These are phyloP conservation scores for Cliona cf. orientalis DNA, from an alignment of 37 sponge, comb jelly and placozoan genomes.

Conservation along the genomic window DNA sequence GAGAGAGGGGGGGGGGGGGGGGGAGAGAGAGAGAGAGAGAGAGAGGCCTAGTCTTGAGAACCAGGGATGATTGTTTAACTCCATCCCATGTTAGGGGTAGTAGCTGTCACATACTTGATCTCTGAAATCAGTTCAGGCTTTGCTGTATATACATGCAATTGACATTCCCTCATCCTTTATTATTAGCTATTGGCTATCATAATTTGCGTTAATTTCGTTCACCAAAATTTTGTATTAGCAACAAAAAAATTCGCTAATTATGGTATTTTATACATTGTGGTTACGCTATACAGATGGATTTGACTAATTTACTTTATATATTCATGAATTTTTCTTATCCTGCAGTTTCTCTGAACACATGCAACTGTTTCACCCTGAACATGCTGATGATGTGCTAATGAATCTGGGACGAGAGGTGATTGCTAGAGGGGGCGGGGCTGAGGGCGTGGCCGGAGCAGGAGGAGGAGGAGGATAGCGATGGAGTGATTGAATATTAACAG, in stretches of 20 bases:
- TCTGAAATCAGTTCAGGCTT: too few relatives aligned
- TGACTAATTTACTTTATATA: neutral
- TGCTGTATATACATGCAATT: too few relatives aligned
- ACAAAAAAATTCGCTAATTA: too few relatives aligned
- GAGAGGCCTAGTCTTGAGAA: neutral
- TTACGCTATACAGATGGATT: neutral
- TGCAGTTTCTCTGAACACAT: slow-evolving; percentile 80
- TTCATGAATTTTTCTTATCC: neutral
- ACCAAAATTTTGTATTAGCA: too few relatives aligned
- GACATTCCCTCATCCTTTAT: too few relatives aligned
- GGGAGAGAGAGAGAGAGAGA: slow-evolving; percentile 12
- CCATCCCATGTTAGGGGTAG: neutral
- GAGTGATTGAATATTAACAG: too few relatives aligned
- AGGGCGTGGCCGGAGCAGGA: too few relatives aligned
- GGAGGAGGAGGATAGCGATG: neutral
- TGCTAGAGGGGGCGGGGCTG: too few relatives aligned
- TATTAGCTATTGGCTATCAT: too few relatives aligned
- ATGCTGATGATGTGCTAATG: slow-evolving; percentile 22
- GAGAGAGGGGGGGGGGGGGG: neutral
- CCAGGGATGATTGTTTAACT: neutral
- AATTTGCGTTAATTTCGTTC: too few relatives aligned
- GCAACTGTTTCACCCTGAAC: slow-evolving; percentile 57
- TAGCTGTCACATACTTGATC: too few relatives aligned
- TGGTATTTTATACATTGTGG: neutral
- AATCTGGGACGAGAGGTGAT: slow-evolving; percentile 16